Base-by-base conservation (phyloP, 2,888 invertebrate species). In the Tinea semifulvella region DNA sequence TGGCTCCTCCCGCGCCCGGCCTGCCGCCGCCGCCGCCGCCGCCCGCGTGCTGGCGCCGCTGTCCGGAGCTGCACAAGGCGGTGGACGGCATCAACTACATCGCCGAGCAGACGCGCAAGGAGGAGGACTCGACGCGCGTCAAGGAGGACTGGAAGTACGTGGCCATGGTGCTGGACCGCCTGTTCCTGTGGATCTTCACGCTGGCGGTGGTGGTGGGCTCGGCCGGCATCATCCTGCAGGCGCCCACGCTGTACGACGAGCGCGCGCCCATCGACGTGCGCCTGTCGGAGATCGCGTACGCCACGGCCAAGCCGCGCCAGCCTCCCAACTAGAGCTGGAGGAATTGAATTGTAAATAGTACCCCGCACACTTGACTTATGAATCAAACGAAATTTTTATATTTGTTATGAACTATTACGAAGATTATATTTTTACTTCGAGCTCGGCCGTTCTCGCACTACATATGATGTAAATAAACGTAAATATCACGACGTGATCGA, bases 91-190 rank as follows among this genome's bases (percentile, higher is more conserved):
- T 95, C 54, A 87, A 91, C 61, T 95, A 93, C 68, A 95, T 95
- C 61, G 95, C 95, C 42, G 94, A 95, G 72, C 94, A 95, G 71
- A 94, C 94, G 46, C 89, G 92, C 61, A 88, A 93, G 62, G 94
- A 94, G 72, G 94, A 95, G 73, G 94, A 95, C 67, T 92, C 94
- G 47, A 93, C 92, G 45, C 86, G 92, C 85, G 94, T 94, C 55
- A 94, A 94, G 79, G 96, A 97, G 83, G 97, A 98, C 84, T 98
- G 98, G 98, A 98, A 98, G 74, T 98, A 95, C 79, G 96, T 98
- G 56, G 97, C 97, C 51, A 96, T 97, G 94, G 97, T 98, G 53
- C 84, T 98, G 67, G 98, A 98, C 79, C 87, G 98, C 51, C 85
- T 98, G 61, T 98, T 98, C 82, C 86, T 98, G 59, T 96, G 96